Evolutionary conservation across 2,113 vertebrate genomes (phyloP), one percentile per base, ranked within the genome.

Genomic region (Nibea albiflora): DNA sequence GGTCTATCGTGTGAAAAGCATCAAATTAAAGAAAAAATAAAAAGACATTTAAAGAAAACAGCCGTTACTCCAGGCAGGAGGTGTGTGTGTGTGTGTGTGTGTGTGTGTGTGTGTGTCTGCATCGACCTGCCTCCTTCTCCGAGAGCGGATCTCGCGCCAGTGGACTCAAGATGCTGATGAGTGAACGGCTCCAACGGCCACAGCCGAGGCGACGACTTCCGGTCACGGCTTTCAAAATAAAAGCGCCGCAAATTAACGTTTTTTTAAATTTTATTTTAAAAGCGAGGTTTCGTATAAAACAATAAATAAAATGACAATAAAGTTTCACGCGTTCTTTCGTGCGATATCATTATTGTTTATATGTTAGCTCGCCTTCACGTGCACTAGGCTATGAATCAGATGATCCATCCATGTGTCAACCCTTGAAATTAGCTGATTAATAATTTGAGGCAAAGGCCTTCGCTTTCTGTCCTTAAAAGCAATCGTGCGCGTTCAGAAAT

Each of bases 101-200:
- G 42, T 54, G 54, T 35, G 49, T 47, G 4, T 39, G 76, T 49
- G 28, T 26, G 22, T 5, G 17, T 11, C 26, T 49, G 49, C 7
- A 46, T 5, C n/a, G 31, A 82, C 57, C 72, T 70, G 76, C 76
- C 53, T 73, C 75, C 56, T 35, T 70, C 71, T 52, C 2, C 39
- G 49, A 60, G 71, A 82, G 81, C 60, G 83, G 85, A 83, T 84
- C 85, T 85, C 85, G 78, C 76, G 85, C 87, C 84, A 56, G 72
- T 61, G 47, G 61, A 71, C 58, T 76, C 24, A 50, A 81, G 82
- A 87, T 80, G 85, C 78, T 78, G 72, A 17, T 15, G 61, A 71
- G 83, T 60, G 75, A 81, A 65, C 7, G 49, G 7, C 67, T 87
- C 60, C 79, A 88, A 47, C 7, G 1, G 5, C 7, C 12, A 6